Percentiles rank a stretch among this genome's conserved stretches.
These are phyloP conservation scores for Lathamus discolor DNA, from an alignment of 2,113 vertebrate species.

Conservation along the genomic window DNA sequence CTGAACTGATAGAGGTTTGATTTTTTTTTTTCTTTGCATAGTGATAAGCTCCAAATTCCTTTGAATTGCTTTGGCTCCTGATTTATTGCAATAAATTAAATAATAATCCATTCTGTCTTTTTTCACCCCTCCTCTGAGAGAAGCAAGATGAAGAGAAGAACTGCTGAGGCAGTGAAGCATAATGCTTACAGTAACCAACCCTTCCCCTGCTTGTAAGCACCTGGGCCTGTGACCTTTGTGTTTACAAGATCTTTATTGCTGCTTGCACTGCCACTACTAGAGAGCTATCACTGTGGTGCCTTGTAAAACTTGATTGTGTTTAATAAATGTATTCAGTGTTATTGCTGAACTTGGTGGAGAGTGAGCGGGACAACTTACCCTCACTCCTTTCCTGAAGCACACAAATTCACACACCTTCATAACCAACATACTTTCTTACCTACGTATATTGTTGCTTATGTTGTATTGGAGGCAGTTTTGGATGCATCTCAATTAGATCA, in stretches of 20 bases:
- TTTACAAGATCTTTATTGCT: slow-evolving; percentile 70
- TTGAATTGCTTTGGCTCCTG: slow-evolving; percentile 64
- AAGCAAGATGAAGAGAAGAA: slow-evolving; percentile 11
- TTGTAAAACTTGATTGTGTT: slow-evolving; percentile 72
- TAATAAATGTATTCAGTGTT: slow-evolving; percentile 50
- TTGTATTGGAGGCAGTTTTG: slow-evolving; percentile 2
- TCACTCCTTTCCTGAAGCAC: neutral
- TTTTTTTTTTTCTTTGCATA: slow-evolving; percentile 55
- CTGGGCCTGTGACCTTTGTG: slow-evolving; percentile 64
- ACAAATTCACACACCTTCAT: neutral
- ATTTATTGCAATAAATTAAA: slow-evolving; percentile 71
- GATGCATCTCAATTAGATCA: slow-evolving; percentile 50
- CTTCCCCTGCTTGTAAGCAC: slow-evolving; percentile 42
- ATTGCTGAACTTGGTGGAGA: slow-evolving; percentile 30
- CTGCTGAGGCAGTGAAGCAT: neutral
- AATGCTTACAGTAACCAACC: slow-evolving; percentile 3
- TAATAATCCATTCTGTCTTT: slow-evolving; percentile 42
- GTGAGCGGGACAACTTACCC: neutral
- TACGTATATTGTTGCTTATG: neutral
- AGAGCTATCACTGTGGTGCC: slow-evolving; percentile 64
- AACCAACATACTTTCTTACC: neutral
- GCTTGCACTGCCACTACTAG: slow-evolving; percentile 22
- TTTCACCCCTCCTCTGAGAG: neutral
- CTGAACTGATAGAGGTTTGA: slow-evolving; percentile 60
- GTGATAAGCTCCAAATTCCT: slow-evolving; percentile 53